These are phyloP conservation scores for Condylostylus longicornis DNA, from an alignment of 1,140 invertebrate genomes.

Conservation along the genomic window DNA sequence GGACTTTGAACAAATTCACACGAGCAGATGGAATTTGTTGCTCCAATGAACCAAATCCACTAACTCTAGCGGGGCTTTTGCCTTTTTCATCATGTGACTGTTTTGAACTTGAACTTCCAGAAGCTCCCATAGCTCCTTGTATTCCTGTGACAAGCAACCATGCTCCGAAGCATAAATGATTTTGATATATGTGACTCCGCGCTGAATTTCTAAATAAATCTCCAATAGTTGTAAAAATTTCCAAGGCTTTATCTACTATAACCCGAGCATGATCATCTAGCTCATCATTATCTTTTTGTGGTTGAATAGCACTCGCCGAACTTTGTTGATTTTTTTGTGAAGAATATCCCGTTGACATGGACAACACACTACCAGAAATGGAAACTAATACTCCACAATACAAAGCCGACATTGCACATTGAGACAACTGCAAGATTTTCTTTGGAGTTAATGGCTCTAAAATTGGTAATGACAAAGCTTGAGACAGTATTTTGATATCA, in stretches of 20 bases:
- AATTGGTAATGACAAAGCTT: slow-evolving; percentile 68
- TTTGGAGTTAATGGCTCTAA: slow-evolving; percentile 70
- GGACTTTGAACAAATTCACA: slow-evolving; percentile 34
- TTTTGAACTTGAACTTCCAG: slow-evolving; percentile 24
- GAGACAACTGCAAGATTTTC: slow-evolving; percentile 62
- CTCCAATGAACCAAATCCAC: not conserved
- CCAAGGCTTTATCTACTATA: slow-evolving; percentile 48
- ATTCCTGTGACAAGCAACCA: slow-evolving; percentile 76
- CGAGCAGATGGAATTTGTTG: slow-evolving; percentile 25
- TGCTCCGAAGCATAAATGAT: slow-evolving; percentile 70
- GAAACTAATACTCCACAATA: slow-evolving; percentile 64
- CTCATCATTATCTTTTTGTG: slow-evolving; percentile 21
- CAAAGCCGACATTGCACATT: slow-evolving; percentile 56
- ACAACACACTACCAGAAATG: slow-evolving; percentile 36
- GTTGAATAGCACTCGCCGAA: slow-evolving; percentile 9
- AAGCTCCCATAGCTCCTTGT: slow-evolving; percentile 44
- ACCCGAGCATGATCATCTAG: slow-evolving; percentile 24
- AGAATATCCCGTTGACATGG: slow-evolving; percentile 24
- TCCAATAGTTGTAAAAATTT: slow-evolving; percentile 69
- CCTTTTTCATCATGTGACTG: slow-evolving; percentile 12
- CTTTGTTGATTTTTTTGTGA: slow-evolving; percentile 22
- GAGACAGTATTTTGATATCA: slow-evolving; percentile 68
- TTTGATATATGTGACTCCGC: slow-evolving; percentile 71
- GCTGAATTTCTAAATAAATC: slow-evolving; percentile 69
- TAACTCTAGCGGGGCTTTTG: slow-evolving; percentile 30